These are phyloP conservation scores for Scaptomyza montana DNA, from an alignment of 1,140 invertebrate genomes.

Conservation along the genomic window DNA sequence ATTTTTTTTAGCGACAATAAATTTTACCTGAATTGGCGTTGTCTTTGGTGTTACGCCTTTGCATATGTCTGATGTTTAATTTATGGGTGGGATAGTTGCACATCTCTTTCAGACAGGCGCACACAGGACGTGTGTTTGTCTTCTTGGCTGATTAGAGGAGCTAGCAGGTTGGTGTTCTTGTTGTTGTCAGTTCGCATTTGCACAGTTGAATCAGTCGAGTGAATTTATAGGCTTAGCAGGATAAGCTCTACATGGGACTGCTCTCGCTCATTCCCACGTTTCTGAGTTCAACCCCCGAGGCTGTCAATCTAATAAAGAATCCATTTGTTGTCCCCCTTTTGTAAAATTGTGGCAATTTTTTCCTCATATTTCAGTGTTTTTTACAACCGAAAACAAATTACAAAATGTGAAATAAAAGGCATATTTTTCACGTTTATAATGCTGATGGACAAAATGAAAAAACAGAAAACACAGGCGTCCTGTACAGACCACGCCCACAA, in stretches of 20 bases:
- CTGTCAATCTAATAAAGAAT: constrained; percentile 72
- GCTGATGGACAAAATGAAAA: constrained; percentile 13
- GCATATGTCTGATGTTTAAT: constrained; percentile 70
- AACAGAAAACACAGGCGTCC: constrained; percentile 16
- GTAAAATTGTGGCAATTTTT: constrained; percentile 76
- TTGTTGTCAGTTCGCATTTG: constrained; percentile 38
- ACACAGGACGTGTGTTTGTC: background rate
- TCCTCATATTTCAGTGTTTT: constrained; percentile 72
- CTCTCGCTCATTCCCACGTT: constrained; percentile 52
- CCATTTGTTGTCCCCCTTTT: constrained; percentile 47
- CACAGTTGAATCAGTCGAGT: constrained; percentile 35
- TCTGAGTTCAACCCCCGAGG: constrained; percentile 27
- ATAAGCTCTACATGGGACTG: background rate
- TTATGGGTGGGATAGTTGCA: constrained; percentile 48
- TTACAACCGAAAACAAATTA: constrained; percentile 74
- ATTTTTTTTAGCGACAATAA: constrained; percentile 51
- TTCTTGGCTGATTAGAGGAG: constrained; percentile 19
- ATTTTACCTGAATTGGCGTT: constrained; percentile 65
- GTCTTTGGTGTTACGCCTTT: constrained; percentile 61
- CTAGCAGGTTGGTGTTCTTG: constrained; percentile 37
- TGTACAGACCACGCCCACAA: constrained; percentile 53
- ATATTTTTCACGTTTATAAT: constrained; percentile 71
- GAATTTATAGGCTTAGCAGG: constrained; percentile 33
- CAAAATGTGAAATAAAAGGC: constrained; percentile 72
- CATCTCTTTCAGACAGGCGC: constrained; percentile 18